Evolutionary conservation across 1,140 invertebrate species (phyloP).

Genomic region (Drosophila leontia): DNA sequence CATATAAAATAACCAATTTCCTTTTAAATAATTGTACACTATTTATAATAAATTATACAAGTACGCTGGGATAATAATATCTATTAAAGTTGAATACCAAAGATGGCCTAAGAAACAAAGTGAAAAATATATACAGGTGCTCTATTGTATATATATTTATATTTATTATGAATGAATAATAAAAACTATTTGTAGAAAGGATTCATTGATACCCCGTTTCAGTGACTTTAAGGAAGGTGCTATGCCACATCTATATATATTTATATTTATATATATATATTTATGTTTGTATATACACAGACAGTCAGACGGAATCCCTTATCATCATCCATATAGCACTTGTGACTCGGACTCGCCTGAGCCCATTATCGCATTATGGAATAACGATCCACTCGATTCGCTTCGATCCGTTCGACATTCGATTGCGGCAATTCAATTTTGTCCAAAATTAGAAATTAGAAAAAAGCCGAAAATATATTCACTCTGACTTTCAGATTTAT

Average conservation of each 20-base stretch:
- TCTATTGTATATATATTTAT: not conserved
- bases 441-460: not conserved
- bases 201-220: conserved; percentile 5
- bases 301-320: conserved; percentile 11
- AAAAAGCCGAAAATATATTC: not conserved
- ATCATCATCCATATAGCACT: conserved; percentile 13
- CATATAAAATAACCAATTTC: too few species aligned
- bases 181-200: not conserved
- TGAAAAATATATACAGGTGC: not conserved
- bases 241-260: not conserved
- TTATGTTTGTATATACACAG: too few species aligned
- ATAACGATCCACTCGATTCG: conserved; percentile 15
- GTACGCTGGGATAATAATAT: not conserved
- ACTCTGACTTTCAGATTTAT: not conserved
- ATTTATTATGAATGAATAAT: conserved; percentile 5
- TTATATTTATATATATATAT: too few species aligned
- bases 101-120: not conserved
- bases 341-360: conserved; percentile 13
- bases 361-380: conserved; percentile 20
- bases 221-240: not conserved
- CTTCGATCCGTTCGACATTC: conserved; percentile 28
- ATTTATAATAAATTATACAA: too few species aligned
- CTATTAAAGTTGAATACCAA: not conserved
- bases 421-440: conserved; percentile 36
- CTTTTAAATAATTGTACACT: too few species aligned